These are phyloP conservation scores for Porites evermanni DNA, from an alignment of 92 coral and sea anemone species.

Conservation along the genomic window DNA sequence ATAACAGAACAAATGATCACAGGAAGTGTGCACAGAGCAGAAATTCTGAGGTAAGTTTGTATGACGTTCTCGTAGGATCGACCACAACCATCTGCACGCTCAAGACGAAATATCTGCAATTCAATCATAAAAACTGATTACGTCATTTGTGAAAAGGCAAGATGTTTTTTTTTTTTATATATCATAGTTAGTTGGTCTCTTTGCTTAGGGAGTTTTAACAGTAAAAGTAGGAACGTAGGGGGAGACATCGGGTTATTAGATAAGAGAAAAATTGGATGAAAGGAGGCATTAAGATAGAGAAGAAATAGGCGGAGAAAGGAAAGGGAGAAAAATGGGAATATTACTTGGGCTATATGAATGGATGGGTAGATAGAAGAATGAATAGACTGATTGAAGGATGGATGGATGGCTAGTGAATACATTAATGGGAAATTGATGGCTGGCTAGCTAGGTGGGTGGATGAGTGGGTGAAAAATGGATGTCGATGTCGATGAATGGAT, in stretches of 20 bases:
- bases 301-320: no score
- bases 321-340: no score
- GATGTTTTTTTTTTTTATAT: no score
- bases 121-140: neutral
- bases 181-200: no score
- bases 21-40: slow-evolving; percentile 53
- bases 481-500: no score
- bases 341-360: neutral
- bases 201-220: no score
- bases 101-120: slow-evolving; percentile 57
- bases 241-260: neutral
- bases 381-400: neutral
- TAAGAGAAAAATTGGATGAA: neutral
- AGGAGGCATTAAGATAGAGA: no score
- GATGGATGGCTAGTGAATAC: neutral
- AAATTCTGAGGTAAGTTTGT: slow-evolving; percentile 55
- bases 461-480: no score
- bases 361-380: neutral
- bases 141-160: neutral
- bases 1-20: slow-evolving; percentile 51
- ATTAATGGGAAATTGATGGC: no score
- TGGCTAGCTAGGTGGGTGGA: no score
- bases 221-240: neutral
- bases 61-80: slow-evolving; percentile 66
- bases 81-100: slow-evolving; percentile 61